Evolutionary conservation across 1,140 invertebrate species (phyloP).

Genomic region (Halictus rubicundus): DNA sequence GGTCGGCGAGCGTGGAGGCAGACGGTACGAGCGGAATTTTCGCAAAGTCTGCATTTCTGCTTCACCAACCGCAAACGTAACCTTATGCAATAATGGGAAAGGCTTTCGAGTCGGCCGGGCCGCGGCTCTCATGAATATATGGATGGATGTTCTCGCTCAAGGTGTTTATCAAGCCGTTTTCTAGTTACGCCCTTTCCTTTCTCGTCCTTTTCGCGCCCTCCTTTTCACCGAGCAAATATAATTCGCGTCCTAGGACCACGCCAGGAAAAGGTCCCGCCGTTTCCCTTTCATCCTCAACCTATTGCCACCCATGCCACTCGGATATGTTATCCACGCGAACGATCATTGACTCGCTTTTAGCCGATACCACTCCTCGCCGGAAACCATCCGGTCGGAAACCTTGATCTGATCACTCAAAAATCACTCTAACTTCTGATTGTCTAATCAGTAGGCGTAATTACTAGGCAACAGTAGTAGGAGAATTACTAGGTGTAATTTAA

Average conservation of each 20-base stretch:
- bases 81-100: slow-evolving; percentile 75
- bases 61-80: slow-evolving; percentile 72
- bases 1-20: slow-evolving; percentile 34
- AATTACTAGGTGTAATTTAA: too few relatives aligned
- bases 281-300: slow-evolving; percentile 6
- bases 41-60: slow-evolving; percentile 70
- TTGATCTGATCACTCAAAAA: background rate
- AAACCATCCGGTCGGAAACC: background rate
- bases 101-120: slow-evolving; percentile 65
- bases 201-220: slow-evolving; percentile 32
- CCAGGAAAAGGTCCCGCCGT: slow-evolving; percentile 3
- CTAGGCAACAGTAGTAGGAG: too few relatives aligned
- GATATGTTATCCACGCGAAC: slow-evolving; percentile 3
- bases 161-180: slow-evolving; percentile 75
- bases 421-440: too few relatives aligned
- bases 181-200: slow-evolving; percentile 66
- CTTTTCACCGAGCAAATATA: slow-evolving; percentile 44
- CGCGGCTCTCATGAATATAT: slow-evolving; percentile 74
- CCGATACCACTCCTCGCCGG: background rate
- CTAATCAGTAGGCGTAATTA: too few relatives aligned
- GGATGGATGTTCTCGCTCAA: slow-evolving; percentile 72
- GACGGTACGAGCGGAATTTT: slow-evolving; percentile 58
- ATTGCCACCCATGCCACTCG: background rate
- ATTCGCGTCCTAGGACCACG: slow-evolving; percentile 35
- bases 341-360: background rate